Evolutionary conservation across 2,888 invertebrate genomes (phyloP).

Genomic region (Hedya salicella): DNA sequence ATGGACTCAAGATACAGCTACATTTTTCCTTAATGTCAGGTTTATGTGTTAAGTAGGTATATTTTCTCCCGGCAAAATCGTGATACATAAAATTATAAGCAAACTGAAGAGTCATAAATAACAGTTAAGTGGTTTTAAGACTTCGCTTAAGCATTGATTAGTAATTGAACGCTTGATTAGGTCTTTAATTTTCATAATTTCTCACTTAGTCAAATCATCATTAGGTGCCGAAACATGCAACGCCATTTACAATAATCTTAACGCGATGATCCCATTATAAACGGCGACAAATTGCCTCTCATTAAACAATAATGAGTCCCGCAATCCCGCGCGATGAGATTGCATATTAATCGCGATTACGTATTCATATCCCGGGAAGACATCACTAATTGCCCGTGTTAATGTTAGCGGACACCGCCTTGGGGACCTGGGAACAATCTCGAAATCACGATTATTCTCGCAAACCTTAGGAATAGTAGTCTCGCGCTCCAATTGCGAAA

Average conservation of each 20-base stretch:
- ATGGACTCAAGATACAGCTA: conserved; percentile 14
- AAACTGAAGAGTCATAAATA: too few relatives aligned
- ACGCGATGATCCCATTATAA: conserved; percentile 30
- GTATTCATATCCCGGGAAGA: conserved; percentile 39
- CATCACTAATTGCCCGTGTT: conserved; percentile 43
- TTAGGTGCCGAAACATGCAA: conserved; percentile 6
- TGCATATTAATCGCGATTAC: conserved; percentile 42
- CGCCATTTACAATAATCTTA: conserved; percentile 24
- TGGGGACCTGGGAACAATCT: conserved; percentile 24
- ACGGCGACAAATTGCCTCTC: conserved; percentile 32
- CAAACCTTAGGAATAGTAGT: conserved; percentile 31
- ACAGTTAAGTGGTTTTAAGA: too few relatives aligned
- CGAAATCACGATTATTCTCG: conserved; percentile 8
- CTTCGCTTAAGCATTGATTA: not conserved
- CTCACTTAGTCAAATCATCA: conserved; percentile 1
- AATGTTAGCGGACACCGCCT: conserved; percentile 39
- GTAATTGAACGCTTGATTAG: not conserved
- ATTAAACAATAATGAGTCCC: conserved; percentile 37
- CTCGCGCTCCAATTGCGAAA: conserved; percentile 26
- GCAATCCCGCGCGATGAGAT: conserved; percentile 34
- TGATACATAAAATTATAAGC: not conserved
- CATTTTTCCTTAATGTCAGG: conserved; percentile 17
- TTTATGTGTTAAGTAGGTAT: conserved; percentile 3
- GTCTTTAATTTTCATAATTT: not conserved
- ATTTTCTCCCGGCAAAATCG: not conserved